Evolutionary conservation across 2,888 invertebrate genomes (phyloP).

Genomic region (Tinea pellionella): DNA sequence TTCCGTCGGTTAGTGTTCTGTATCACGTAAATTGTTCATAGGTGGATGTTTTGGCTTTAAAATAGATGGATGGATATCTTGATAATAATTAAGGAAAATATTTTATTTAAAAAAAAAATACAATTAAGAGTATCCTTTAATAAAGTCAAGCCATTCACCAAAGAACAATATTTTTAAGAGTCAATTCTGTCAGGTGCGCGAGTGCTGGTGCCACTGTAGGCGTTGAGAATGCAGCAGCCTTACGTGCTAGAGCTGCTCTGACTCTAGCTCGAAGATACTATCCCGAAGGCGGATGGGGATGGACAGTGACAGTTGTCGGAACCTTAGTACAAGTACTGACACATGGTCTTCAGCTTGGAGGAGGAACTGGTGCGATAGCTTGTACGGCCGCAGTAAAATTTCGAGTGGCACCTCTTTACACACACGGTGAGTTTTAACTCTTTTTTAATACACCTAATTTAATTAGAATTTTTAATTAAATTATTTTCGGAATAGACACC

Average conservation of each 20-base stretch:
- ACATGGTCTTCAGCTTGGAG: constrained; percentile 80
- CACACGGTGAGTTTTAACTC: constrained; percentile 67
- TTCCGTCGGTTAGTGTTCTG: constrained; percentile 59
- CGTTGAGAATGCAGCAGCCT: constrained; percentile 54
- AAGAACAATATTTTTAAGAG: background rate
- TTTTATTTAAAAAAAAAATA: no score
- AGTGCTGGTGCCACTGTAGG: constrained; percentile 59
- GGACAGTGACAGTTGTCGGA: constrained; percentile 80
- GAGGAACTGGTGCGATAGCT: constrained; percentile 73
- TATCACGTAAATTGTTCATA: constrained; percentile 5
- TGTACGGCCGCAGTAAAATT: constrained; percentile 72
- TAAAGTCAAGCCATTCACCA: background rate
- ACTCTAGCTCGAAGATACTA: constrained; percentile 81
- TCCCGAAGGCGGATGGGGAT: constrained; percentile 90
- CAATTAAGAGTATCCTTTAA: background rate
- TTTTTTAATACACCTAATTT: background rate
- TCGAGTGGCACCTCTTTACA: constrained; percentile 71
- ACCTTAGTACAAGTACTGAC: constrained; percentile 78
- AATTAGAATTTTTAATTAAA: background rate
- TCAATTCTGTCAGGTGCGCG: constrained; percentile 51
- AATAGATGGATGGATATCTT: background rate
- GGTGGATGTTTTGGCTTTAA: background rate
- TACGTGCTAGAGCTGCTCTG: constrained; percentile 72
- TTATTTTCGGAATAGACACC: background rate
- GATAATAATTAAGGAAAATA: background rate